Evolutionary conservation across 2,797 vertebrate genomes (phyloP), one percentile per base, ranked within the genome.

Genomic region (Sebastes minor): DNA sequence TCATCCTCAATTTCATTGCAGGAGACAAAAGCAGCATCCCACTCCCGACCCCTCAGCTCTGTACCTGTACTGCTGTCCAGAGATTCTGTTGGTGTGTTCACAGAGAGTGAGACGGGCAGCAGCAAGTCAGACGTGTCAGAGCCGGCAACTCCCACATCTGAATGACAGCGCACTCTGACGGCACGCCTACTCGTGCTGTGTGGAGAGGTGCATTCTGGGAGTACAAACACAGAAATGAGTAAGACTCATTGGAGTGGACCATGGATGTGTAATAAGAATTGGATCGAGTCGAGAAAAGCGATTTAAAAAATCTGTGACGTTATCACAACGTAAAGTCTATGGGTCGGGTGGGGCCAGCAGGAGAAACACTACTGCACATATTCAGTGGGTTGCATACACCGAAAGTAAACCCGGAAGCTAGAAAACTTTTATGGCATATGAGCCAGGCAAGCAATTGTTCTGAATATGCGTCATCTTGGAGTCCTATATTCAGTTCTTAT

Each of bases 1-100:
- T n/a, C n/a, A n/a, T n/a, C n/a, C n/a, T n/a, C n/a, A n/a, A n/a
- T n/a, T n/a, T n/a, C n/a, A n/a, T n/a, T n/a, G n/a, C n/a, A n/a
- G n/a, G n/a, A n/a, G n/a, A n/a, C n/a, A n/a, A n/a, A n/a, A n/a
- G n/a, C n/a, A n/a, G n/a, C n/a, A n/a, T n/a, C 42, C 49, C 18
- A n/a, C 49, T 25, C 18, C 13, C 16, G 7, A 30, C 11, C 46
- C 49, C 28, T n/a, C 16, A 42, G 57, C 33, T 55, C 8, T 46
- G 11, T 84, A 94, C 93, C 92, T 89, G 90, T 28, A 32, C 67
- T 85, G 79, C 79, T 85, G 68, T 90, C 78, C 76, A 84, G 38
- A 78, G 62, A 22, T 2, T 89, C 88, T 23, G 67, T 14, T 4
- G 68, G 2, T 10, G 73, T 27, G 52, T 60, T 81, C 66, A 81